Base-by-base conservation (phyloP, 2,113 vertebrate species). In the Oreochromis niloticus region DNA sequence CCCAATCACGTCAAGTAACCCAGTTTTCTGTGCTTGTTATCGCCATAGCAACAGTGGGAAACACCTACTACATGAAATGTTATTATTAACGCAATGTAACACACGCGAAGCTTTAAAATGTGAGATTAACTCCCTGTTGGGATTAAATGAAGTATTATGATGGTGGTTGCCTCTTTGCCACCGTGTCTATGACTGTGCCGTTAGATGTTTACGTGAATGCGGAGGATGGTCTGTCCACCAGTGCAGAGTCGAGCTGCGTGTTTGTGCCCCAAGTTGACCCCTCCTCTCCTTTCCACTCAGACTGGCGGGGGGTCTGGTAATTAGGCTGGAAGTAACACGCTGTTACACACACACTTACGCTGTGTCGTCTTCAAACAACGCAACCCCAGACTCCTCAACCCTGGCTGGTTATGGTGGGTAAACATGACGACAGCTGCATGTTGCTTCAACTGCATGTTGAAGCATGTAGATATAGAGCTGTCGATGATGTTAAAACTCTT, bases 261-360 rank as follows among this genome's bases (percentile, higher is more conserved):
- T 57, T 56, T 52, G 79, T 71, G 86, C 55, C 81, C 78, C 50
- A 27, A 82, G 79, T 14, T 89, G 89, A 91, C 86, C 93, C 90
- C 56, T 92, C 89, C 27, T 87, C 48, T 52, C 78, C 78, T 59
- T 78, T 86, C 56, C 9, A 68, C 68, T 79, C 66, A 88, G 93
- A 86, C 84, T 91, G 66, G 87, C 46, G 61, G 94, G 91, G 86
- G 88, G 82, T 91, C 83, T 91, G 94, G 81, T 94, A 95, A 97
- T 93, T 95, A 95, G 96, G 87, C 93, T 95, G 94, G 95, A 96
- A 97, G 93, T 96, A 97, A 97, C 85, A 52, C 56, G 91, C 34
- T 81, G 88, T 85, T 91, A 91, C 85, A 84, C 84, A 66, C 56
- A 85, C 73, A 82, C 56, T 84, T 61, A 46, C 79, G 39, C 73